Percentiles rank a stretch among this genome's conserved stretches.
Evolutionary conservation across 92 coral and sea anemone species (phyloP).

Genomic region (Muricea muricata): DNA sequence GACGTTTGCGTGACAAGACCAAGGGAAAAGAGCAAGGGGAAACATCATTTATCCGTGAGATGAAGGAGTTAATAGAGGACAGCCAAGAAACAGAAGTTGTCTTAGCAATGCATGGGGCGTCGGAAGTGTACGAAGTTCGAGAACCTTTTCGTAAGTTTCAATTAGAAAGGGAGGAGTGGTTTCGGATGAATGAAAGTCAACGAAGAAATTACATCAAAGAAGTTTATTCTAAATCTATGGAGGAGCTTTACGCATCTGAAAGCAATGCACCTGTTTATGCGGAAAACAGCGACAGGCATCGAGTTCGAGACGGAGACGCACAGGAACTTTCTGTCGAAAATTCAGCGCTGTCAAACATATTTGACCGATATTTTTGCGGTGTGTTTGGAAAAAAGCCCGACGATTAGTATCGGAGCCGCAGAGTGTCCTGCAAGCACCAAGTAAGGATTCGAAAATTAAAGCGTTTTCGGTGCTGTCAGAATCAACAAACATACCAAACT

Average conservation of each 20-base stretch:
- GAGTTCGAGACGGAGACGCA: not conserved
- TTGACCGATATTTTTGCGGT: conserved; percentile 15
- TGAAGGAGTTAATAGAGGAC: conserved; percentile 52
- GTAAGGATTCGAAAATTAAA: not conserved
- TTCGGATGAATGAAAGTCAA: conserved; percentile 26
- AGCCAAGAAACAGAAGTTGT: conserved; percentile 38
- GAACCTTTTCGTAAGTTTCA: conserved; percentile 24
- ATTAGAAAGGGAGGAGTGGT: conserved; percentile 16
- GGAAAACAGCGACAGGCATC: not conserved
- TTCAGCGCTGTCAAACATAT: conserved; percentile 2
- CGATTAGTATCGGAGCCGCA: conserved; percentile 20
- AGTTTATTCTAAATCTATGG: conserved; percentile 16
- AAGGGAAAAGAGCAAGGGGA: not conserved
- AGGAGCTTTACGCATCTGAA: conserved; percentile 25
- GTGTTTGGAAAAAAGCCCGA: conserved; percentile 39
- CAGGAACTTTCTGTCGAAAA: not conserved
- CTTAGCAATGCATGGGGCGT: conserved; percentile 21
- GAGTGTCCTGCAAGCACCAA: conserved; percentile 31
- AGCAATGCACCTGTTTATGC: not conserved
- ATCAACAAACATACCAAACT: conserved; percentile 14
- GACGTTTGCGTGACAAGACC: conserved; percentile 35
- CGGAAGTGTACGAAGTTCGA: conserved; percentile 26
- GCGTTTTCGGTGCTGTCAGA: conserved; percentile 30
- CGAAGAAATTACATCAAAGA: not conserved
- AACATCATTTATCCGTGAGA: conserved; percentile 37